phyloP scores from a whole-genome alignment of 2,888 invertebrate genomes.

The Galerucella nymphaeae region DNA sequence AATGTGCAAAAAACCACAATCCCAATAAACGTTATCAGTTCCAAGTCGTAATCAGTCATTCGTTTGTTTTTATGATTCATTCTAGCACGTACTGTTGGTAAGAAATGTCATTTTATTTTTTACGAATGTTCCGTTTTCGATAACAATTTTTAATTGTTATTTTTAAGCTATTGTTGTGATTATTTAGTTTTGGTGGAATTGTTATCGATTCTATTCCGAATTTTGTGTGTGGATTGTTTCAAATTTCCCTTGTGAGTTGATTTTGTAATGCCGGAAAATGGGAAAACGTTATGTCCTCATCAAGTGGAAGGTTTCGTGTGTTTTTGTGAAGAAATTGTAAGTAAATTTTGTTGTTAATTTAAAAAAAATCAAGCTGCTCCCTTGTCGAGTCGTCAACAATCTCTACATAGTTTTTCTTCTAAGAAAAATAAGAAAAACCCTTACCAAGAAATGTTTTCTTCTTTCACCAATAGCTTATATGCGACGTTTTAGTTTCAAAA shows the following conservation, averaged over 20 bases:
- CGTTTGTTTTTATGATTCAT: conserved; percentile 23
- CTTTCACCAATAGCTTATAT: not conserved
- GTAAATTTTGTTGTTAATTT: conserved; percentile 7
- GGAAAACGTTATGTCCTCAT: conserved; percentile 4
- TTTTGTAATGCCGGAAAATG: conserved; percentile 9
- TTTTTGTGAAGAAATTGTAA: conserved; percentile 26
- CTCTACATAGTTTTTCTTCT: too few species aligned
- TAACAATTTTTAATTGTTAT: conserved; percentile 9
- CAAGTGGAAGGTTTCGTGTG: conserved; percentile 15
- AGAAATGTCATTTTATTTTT: not conserved
- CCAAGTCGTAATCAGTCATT: conserved; percentile 11
- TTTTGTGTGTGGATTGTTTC: conserved; percentile 32
- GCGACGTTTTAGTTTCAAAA: not conserved
- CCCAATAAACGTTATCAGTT: conserved; percentile 19
- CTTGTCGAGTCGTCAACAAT: too few species aligned
- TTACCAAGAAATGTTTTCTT: too few species aligned
- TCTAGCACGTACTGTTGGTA: conserved; percentile 4
- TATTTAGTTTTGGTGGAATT: not conserved
- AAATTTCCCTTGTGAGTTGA: conserved; percentile 3
- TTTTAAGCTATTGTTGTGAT: not conserved
- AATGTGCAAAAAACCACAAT: not conserved
- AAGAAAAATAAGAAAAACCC: too few species aligned
- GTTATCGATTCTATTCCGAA: conserved; percentile 3
- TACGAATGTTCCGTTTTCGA: conserved; percentile 2
- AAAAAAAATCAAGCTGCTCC: too few species aligned